These are phyloP conservation scores for Amiota mariae DNA, from an alignment of 2,888 invertebrate genomes.

Conservation along the genomic window DNA sequence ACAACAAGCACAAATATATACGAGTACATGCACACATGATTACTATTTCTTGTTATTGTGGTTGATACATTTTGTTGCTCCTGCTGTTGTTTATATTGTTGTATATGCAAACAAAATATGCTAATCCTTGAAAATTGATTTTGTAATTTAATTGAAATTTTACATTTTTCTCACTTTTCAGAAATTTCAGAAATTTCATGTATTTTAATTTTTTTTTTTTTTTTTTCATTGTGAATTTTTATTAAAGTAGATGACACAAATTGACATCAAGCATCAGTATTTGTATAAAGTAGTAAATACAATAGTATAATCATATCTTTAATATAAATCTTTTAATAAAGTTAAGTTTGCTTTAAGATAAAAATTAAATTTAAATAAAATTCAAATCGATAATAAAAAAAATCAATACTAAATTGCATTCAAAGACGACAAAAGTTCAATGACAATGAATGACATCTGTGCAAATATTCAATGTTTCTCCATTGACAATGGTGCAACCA, in stretches of 20 bases:
- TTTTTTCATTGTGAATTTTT: slow-evolving; percentile 45
- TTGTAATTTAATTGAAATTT: slow-evolving; percentile 66
- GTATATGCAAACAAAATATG: slow-evolving; percentile 66
- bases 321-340: no score
- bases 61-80: slow-evolving; percentile 6
- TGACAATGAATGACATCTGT: slow-evolving; percentile 20
- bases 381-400: not conserved
- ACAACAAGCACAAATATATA: no score
- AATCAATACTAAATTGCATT: no score
- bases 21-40: not conserved
- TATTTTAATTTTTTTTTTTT: slow-evolving; percentile 34
- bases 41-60: not conserved
- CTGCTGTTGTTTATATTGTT: slow-evolving; percentile 32
- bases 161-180: slow-evolving; percentile 39
- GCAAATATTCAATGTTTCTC: not conserved
- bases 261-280: slow-evolving; percentile 52
- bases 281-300: no score
- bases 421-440: slow-evolving; percentile 48
- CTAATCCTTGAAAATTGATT: slow-evolving; percentile 64
- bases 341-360: no score
- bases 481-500: not conserved
- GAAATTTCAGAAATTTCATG: not conserved
- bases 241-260: slow-evolving; percentile 65
- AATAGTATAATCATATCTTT: no score
- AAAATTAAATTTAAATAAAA: no score